phyloP scores from a whole-genome alignment of 2,888 invertebrate species.

The Agrotis puta region DNA sequence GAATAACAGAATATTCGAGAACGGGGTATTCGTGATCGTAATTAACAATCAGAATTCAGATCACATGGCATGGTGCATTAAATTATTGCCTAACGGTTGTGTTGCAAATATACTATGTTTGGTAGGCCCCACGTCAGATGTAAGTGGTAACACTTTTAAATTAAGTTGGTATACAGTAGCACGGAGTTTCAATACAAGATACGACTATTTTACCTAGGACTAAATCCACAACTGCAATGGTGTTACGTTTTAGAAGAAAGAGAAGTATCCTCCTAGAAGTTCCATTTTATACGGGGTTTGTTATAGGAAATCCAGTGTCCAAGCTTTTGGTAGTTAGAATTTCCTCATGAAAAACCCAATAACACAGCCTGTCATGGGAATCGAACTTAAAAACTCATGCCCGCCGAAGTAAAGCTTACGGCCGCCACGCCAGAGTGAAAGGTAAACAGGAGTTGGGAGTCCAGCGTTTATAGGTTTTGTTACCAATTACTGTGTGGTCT shows the following conservation, averaged over 20 bases:
- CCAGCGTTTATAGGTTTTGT: background rate
- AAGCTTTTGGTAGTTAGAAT: no score
- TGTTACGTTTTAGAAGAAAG: no score
- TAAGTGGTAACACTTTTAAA: background rate
- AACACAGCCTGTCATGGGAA: background rate
- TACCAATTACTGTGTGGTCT: background rate
- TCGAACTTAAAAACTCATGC: background rate
- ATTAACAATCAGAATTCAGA: slow-evolving; percentile 62
- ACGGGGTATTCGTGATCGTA: slow-evolving; percentile 57
- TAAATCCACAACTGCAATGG: no score
- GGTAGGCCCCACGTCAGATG: background rate
- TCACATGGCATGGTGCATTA: slow-evolving; percentile 58
- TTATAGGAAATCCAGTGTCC: no score
- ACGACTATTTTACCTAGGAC: no score
- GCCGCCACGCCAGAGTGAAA: no score
- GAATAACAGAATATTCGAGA: slow-evolving; percentile 54
- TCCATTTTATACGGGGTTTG: no score
- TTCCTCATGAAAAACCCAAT: no score
- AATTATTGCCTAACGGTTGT: slow-evolving; percentile 64
- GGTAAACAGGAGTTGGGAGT: no score
- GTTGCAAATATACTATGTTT: slow-evolving; percentile 55
- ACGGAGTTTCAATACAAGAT: background rate
- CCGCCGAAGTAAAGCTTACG: no score
- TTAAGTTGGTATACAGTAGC: background rate
- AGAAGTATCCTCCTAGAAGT: no score